These are phyloP conservation scores for Digitonthophagus gazella DNA, from an alignment of 2,888 invertebrate genomes.

Conservation along the genomic window DNA sequence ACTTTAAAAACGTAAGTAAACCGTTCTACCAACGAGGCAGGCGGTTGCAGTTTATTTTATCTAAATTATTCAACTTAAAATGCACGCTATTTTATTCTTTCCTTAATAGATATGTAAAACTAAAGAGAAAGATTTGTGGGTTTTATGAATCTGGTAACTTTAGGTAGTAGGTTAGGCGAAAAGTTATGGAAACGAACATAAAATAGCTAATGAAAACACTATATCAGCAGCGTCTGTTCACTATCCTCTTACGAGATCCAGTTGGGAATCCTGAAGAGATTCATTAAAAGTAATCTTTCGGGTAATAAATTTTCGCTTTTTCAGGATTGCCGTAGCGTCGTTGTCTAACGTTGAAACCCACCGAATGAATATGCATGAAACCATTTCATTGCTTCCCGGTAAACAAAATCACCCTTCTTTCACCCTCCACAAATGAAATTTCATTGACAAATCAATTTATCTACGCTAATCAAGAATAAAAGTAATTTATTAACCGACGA, in stretches of 20 bases:
- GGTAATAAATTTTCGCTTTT: not conserved
- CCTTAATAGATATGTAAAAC: too few species aligned
- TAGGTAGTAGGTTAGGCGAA: too few species aligned
- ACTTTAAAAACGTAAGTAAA: not conserved
- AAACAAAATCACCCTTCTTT: too few species aligned
- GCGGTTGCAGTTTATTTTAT: too few species aligned
- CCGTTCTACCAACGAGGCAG: too few species aligned
- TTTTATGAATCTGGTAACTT: too few species aligned
- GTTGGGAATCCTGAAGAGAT: not conserved
- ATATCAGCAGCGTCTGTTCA: not conserved
- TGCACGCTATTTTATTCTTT: too few species aligned
- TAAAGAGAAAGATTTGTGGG: too few species aligned
- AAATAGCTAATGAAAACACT: not conserved
- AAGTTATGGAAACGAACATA: not conserved
- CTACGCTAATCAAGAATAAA: not conserved
- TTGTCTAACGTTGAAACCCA: not conserved
- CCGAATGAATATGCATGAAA: not conserved
- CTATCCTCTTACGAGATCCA: not conserved
- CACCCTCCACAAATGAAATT: not conserved
- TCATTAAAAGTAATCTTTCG: not conserved
- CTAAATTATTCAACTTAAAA: too few species aligned
- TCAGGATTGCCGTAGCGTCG: not conserved
- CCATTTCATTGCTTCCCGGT: not conserved
- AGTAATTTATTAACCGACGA: not conserved
- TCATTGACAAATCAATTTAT: not conserved